These are phyloP conservation scores for Varanus komodoensis DNA, from an alignment of 2,113 vertebrate genomes.

Conservation along the genomic window DNA sequence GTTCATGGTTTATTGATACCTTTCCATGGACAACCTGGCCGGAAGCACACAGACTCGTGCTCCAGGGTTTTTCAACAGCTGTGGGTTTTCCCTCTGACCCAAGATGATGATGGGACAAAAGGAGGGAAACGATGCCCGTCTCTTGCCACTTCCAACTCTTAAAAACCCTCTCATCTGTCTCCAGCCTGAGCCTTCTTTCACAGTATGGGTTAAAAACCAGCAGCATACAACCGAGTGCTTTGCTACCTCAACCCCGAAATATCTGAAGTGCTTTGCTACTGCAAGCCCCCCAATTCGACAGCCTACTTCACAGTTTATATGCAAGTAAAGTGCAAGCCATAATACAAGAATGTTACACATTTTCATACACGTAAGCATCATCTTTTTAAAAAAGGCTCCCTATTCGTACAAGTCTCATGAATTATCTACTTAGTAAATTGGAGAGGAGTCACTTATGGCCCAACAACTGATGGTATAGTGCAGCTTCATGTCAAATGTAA, in stretches of 20 bases:
- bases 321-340: slow-evolving; percentile 79
- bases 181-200: slow-evolving; percentile 39
- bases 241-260: slow-evolving; percentile 76
- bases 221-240: slow-evolving; percentile 60
- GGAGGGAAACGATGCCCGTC: background rate
- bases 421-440: slow-evolving; percentile 72
- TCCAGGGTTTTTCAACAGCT: background rate
- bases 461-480: slow-evolving; percentile 68
- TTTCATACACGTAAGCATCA: slow-evolving; percentile 70
- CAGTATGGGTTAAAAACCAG: slow-evolving; percentile 70
- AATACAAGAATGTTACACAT: slow-evolving; percentile 73
- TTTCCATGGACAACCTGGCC: background rate
- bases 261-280: slow-evolving; percentile 49
- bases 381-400: slow-evolving; percentile 66
- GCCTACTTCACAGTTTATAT: slow-evolving; percentile 78
- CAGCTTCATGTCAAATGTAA: slow-evolving; percentile 72
- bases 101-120: background rate
- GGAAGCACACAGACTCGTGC: background rate
- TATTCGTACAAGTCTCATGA: slow-evolving; percentile 69
- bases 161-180: background rate
- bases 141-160: slow-evolving; percentile 7
- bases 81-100: background rate
- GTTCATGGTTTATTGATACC: background rate
- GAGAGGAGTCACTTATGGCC: slow-evolving; percentile 71
- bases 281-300: slow-evolving; percentile 61